Percentiles rank a stretch among this genome's conserved stretches.
phyloP scores from a whole-genome alignment of 2,113 vertebrate species.

The Dromiciops gliroides region DNA sequence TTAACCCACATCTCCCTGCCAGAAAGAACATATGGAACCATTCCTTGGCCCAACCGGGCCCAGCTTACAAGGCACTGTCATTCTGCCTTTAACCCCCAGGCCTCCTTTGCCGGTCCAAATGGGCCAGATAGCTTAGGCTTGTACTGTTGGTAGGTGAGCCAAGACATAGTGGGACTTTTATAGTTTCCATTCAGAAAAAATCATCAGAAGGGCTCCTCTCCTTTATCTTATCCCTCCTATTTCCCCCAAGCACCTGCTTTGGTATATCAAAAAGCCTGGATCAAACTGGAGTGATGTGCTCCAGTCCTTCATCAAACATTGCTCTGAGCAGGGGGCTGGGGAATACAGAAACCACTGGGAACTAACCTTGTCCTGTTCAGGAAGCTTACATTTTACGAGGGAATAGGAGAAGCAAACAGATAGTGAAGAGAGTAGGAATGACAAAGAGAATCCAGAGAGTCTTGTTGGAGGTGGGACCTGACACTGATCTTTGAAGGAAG shows the following conservation, averaged over 20 bases:
- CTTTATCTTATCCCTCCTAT: conserved; percentile 16
- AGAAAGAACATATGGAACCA: conserved; percentile 47
- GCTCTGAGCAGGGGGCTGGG: not conserved
- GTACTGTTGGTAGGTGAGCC: conserved; percentile 15
- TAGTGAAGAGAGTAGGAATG: not conserved
- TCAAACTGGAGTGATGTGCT: not conserved
- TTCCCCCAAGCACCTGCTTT: conserved; percentile 23
- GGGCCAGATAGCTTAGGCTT: conserved; percentile 16
- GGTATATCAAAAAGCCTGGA: not conserved
- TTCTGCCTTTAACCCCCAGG: conserved; percentile 53
- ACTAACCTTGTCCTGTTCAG: not conserved
- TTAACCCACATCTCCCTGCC: conserved; percentile 58
- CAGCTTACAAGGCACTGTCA: conserved; percentile 64
- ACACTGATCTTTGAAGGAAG: not conserved
- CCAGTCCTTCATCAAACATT: conserved; percentile 6
- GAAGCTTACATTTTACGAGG: not conserved
- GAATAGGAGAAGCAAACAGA: not conserved
- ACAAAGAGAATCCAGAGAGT: not conserved
- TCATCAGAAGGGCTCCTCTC: conserved; percentile 24
- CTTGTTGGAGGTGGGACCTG: not conserved
- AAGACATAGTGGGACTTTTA: conserved; percentile 46
- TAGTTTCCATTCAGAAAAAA: conserved; percentile 24
- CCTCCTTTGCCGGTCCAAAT: conserved; percentile 43
- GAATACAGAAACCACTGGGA: not conserved
- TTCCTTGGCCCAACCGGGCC: conserved; percentile 53